These are phyloP conservation scores for Tinea pellionella DNA, from an alignment of 2,888 invertebrate species.

Conservation along the genomic window DNA sequence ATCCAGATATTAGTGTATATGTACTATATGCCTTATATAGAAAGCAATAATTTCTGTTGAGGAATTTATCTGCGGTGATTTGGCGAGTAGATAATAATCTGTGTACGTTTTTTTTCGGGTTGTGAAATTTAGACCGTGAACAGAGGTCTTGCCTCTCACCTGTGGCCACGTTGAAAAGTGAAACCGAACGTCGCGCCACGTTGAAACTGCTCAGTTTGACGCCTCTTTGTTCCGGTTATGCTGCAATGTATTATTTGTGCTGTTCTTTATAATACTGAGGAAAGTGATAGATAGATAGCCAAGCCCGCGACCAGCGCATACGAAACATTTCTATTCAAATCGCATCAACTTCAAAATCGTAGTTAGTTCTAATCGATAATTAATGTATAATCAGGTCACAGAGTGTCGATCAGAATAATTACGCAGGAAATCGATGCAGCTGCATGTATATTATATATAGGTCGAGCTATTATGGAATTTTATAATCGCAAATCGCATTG, in stretches of 20 bases:
- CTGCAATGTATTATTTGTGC: conserved; percentile 26
- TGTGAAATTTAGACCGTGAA: conserved; percentile 61
- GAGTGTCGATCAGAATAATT: too few relatives aligned
- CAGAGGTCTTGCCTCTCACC: conserved; percentile 62
- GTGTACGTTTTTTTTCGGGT: conserved; percentile 43
- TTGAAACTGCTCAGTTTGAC: conserved; percentile 1
- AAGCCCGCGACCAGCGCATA: not conserved
- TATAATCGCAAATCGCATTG: conserved; percentile 32
- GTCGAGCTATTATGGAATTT: not conserved
- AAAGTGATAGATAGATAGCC: not conserved
- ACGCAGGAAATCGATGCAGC: too few relatives aligned
- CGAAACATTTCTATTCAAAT: too few relatives aligned
- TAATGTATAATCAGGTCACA: too few relatives aligned
- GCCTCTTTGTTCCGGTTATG: conserved; percentile 49
- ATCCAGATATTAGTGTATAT: too few relatives aligned
- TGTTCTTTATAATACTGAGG: not conserved
- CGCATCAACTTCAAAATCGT: too few relatives aligned
- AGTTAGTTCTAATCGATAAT: not conserved
- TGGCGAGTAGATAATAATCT: conserved; percentile 30
- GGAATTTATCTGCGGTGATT: conserved; percentile 23
- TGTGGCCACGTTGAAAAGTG: conserved; percentile 60
- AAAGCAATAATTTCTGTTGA: not conserved
- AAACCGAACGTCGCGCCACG: conserved; percentile 38
- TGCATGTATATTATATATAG: not conserved
- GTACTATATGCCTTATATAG: not conserved